Conservation (phyloP, 30 jellyfish, hydroid and myxozoan species). For the Hydractinia echinata region DNA sequence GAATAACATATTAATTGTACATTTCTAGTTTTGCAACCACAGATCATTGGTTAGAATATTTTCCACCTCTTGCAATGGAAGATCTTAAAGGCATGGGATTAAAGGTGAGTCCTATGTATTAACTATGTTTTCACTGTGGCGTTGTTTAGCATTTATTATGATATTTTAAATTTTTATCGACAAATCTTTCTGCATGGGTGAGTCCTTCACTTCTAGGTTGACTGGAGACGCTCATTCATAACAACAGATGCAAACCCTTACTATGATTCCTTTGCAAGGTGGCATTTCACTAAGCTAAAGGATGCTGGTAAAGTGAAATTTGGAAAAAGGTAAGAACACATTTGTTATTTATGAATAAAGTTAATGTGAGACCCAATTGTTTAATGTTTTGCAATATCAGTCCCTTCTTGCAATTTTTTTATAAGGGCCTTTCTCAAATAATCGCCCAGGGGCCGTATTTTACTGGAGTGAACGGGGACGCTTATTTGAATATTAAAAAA, state of each 20-base stretch:
- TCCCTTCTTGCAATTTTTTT: no score
- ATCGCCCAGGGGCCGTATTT: no score
- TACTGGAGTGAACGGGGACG: neutral
- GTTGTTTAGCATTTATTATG: neutral
- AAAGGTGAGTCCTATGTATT: conserved; percentile 47
- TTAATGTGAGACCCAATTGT: no score
- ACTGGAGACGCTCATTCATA: conserved; percentile 96
- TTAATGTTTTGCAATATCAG: no score
- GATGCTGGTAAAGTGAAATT: conserved; percentile 80
- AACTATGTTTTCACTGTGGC: neutral
- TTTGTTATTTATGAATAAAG: no score
- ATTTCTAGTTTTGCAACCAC: conserved; percentile 85
- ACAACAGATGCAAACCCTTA: conserved; percentile 98
- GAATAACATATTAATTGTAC: neutral
- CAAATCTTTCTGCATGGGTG: neutral
- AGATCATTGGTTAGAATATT: conserved; percentile 85
- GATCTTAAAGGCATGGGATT: conserved; percentile 90
- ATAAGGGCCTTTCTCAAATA: no score
- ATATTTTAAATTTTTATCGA: neutral
- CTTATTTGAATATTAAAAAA: neutral
- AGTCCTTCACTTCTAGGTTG: conserved; percentile 64
- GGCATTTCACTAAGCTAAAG: conserved; percentile 82
- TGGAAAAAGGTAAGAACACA: conserved; percentile 66
- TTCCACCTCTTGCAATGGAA: conserved; percentile 86
- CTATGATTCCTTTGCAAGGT: conserved; percentile 92